A percentile compares a stretch with the other conserved stretches of the same genome.
phyloP scores from a whole-genome alignment of 2,797 vertebrate species.

The Acipenser oxyrinchus region DNA sequence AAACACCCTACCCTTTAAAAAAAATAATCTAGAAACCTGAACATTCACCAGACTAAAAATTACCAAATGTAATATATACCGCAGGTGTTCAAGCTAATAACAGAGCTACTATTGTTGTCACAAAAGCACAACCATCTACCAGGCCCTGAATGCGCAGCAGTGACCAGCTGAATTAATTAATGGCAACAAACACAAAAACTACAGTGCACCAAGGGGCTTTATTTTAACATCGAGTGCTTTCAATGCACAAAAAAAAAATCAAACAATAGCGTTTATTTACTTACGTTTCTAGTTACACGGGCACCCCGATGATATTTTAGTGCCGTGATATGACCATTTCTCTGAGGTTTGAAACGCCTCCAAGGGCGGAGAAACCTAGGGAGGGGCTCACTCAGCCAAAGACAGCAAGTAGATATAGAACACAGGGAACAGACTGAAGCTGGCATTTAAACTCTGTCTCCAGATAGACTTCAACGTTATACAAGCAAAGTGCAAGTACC shows the following conservation, averaged over 20 bases:
- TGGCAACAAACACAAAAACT: not conserved
- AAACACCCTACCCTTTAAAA: slow-evolving; percentile 1
- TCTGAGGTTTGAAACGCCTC: slow-evolving; percentile 48
- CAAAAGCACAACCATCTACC: slow-evolving; percentile 12
- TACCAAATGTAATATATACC: not conserved
- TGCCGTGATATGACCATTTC: slow-evolving; percentile 38
- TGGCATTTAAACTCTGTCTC: slow-evolving; percentile 5
- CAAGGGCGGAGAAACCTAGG: slow-evolving; percentile 53
- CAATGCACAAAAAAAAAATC: not conserved
- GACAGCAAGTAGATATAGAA: slow-evolving; percentile 3
- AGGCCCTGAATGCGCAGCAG: slow-evolving; percentile 33
- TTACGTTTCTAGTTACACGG: slow-evolving; percentile 30
- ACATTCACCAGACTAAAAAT: not conserved
- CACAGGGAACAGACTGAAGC: slow-evolving; percentile 28
- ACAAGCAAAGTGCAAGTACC: too few species aligned
- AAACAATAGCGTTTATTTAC: slow-evolving; percentile 28
- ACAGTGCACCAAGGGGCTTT: not conserved
- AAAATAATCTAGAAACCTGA: not conserved
- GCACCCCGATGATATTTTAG: slow-evolving; percentile 26
- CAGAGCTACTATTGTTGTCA: slow-evolving; percentile 22
- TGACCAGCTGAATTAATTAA: slow-evolving; percentile 4
- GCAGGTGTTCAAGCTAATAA: slow-evolving; percentile 10
- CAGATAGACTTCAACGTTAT: too few species aligned
- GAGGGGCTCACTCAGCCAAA: slow-evolving; percentile 28
- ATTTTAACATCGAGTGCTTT: not conserved